Conservation (phyloP, 2,113 vertebrate species). For the Varanus komodoensis region DNA sequence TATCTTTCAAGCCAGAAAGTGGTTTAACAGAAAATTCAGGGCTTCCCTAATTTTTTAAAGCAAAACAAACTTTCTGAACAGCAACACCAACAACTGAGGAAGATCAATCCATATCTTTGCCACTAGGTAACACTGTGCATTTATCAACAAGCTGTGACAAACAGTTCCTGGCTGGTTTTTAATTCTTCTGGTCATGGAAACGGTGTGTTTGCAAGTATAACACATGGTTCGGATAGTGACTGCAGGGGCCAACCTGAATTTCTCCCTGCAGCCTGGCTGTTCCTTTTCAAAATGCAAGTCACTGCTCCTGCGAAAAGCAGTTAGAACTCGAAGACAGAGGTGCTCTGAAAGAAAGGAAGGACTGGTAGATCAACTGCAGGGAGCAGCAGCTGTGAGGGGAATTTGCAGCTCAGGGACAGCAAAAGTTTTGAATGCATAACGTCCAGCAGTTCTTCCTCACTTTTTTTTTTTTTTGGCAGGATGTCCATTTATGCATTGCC, state of each 20-base stretch:
- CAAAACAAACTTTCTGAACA: background rate
- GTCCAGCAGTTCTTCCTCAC: background rate
- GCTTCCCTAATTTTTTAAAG: no score
- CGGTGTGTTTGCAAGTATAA: background rate
- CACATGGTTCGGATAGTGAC: background rate
- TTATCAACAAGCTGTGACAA: background rate
- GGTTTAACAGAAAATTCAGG: background rate
- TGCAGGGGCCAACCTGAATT: background rate
- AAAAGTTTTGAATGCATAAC: background rate
- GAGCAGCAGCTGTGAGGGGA: background rate
- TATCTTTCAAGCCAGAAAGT: background rate
- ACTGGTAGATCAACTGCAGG: background rate
- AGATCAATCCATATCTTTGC: background rate
- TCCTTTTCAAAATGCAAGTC: background rate
- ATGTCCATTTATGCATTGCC: no score
- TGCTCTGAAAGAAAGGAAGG: background rate
- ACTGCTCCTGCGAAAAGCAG: background rate
- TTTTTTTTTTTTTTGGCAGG: background rate
- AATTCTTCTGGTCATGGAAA: background rate
- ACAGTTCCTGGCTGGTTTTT: background rate
- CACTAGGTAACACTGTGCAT: constrained; percentile 12
- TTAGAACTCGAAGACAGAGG: background rate
- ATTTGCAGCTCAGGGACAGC: background rate
- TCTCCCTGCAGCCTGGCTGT: background rate
- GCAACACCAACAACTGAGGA: background rate